These are phyloP conservation scores for Lithophane ornitopus DNA, from an alignment of 2,888 invertebrate species.

Conservation along the genomic window DNA sequence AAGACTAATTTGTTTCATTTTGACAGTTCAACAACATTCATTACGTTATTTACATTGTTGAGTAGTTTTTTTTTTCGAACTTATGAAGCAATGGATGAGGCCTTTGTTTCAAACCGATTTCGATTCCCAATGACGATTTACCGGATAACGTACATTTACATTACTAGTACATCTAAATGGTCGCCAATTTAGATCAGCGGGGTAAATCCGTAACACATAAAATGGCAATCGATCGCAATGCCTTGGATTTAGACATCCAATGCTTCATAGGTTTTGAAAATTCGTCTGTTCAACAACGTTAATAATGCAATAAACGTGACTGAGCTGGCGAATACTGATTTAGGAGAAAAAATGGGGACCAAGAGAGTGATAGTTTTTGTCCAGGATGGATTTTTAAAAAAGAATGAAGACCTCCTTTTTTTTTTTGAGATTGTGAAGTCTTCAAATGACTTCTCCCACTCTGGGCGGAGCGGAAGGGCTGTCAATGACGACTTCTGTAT, in stretches of 20 bases:
- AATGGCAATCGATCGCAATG: background rate
- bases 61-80: too few relatives aligned
- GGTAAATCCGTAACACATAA: background rate
- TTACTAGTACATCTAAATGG: background rate
- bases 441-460: too few relatives aligned
- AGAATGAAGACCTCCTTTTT: rapidly evolving
- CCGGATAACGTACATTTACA: background rate
- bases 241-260: too few relatives aligned
- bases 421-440: too few relatives aligned
- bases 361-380: background rate
- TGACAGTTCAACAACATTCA: too few relatives aligned
- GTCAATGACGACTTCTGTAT: background rate
- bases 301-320: background rate
- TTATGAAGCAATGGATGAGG: too few relatives aligned
- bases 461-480: too few relatives aligned
- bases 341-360: background rate
- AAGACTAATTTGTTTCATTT: too few relatives aligned
- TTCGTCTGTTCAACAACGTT: too few relatives aligned
- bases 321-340: background rate
- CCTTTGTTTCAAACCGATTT: too few relatives aligned
- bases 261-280: too few relatives aligned
- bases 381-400: background rate
- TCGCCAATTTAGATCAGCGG: background rate
- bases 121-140: background rate
- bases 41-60: too few relatives aligned